A percentile compares a stretch with the other conserved stretches of the same genome.
phyloP scores from a whole-genome alignment of 2,888 invertebrate genomes.

The Melangyna quadrimaculata region DNA sequence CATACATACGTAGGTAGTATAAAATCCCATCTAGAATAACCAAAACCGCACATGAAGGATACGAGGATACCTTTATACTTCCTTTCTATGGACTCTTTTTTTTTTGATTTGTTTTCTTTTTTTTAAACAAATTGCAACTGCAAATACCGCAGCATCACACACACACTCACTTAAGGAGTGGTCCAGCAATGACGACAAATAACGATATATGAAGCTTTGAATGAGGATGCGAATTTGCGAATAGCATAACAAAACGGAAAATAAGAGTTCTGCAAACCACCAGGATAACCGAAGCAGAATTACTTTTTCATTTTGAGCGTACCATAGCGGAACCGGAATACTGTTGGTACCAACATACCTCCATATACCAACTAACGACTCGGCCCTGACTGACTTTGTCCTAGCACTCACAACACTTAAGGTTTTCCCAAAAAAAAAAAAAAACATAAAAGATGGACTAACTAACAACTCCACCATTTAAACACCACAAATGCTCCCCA shows the following conservation, averaged over 20 bases:
- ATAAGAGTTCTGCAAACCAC: constrained; percentile 47
- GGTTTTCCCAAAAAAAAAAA: neutral
- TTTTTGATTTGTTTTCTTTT: neutral
- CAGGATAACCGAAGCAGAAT: constrained; percentile 60
- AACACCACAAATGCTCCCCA: constrained; percentile 11
- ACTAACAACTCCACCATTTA: constrained; percentile 9
- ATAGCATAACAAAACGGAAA: constrained; percentile 27
- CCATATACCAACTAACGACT: too few species aligned
- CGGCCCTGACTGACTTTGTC: constrained; percentile 30
- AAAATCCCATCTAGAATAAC: neutral
- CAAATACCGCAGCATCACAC: constrained; percentile 37
- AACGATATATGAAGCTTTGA: neutral
- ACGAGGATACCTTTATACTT: constrained; percentile 39
- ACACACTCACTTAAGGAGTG: neutral
- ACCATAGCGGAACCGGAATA: constrained; percentile 31
- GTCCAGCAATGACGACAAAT: constrained; percentile 26
- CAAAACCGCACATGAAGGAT: constrained; percentile 29
- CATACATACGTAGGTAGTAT: neutral
- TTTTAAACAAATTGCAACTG: constrained; percentile 34
- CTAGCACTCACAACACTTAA: constrained; percentile 31
- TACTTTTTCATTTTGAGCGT: constrained; percentile 56
- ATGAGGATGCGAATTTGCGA: constrained; percentile 48
- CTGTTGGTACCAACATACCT: neutral
- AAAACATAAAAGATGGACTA: neutral
- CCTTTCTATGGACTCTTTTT: constrained; percentile 6